Conservation (phyloP, 2,888 invertebrate species). For the Sarcophaga subvicina region DNA sequence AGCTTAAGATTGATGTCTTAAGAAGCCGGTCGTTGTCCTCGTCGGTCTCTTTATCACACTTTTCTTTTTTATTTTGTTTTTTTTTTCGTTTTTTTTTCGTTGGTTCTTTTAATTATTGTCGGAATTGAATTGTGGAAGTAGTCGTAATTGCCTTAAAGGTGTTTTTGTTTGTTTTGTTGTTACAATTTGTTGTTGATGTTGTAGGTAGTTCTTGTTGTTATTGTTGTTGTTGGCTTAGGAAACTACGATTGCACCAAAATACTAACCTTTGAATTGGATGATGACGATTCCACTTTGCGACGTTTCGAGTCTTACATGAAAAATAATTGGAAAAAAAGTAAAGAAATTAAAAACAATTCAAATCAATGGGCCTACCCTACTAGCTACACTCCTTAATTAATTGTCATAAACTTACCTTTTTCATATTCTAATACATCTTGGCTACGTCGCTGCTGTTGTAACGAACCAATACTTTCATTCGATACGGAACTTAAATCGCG, state of each 20-base stretch:
- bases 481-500: conserved; percentile 84
- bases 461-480: conserved; percentile 83
- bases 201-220: conserved; percentile 58
- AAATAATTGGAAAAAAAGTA: conserved; percentile 39
- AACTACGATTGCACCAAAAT: conserved; percentile 84
- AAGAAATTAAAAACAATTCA: no score
- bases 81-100: no score
- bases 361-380: no score
- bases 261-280: conserved; percentile 92
- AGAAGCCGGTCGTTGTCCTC: conserved; percentile 1
- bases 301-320: conserved; percentile 86
- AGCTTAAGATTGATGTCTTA: conserved; percentile 34
- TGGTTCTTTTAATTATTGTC: not conserved
- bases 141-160: conserved; percentile 57
- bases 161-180: conserved; percentile 43
- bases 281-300: conserved; percentile 90
- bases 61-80: conserved; percentile 8
- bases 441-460: conserved; percentile 82
- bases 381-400: not conserved
- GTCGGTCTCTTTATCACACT: conserved; percentile 6
- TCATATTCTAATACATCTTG: conserved; percentile 84
- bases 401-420: conserved; percentile 82
- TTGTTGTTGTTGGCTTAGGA: conserved; percentile 75
- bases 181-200: conserved; percentile 64
- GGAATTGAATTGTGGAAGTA: not conserved